Evolutionary conservation across 1,140 invertebrate genomes (phyloP).

Genomic region (Brachionus angularis): DNA sequence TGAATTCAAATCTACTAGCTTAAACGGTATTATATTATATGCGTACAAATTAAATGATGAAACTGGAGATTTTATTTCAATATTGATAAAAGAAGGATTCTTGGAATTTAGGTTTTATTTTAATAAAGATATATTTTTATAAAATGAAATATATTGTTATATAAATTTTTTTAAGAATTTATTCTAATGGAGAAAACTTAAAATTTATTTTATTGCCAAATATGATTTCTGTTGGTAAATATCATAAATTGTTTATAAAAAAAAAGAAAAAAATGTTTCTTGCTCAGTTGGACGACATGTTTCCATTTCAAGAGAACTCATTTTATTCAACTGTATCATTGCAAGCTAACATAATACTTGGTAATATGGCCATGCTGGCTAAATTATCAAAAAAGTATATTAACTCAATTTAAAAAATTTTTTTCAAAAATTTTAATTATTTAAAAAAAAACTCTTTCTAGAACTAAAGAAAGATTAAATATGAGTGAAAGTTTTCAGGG

Average conservation of each 20-base stretch:
- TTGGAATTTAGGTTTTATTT: background rate
- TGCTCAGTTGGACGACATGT: conserved; percentile 6
- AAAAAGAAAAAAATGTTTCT: conserved; percentile 3
- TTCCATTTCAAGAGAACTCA: background rate
- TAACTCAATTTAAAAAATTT: too few species aligned
- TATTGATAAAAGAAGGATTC: background rate
- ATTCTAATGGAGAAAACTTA: background rate
- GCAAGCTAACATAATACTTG: too few species aligned
- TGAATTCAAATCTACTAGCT: background rate
- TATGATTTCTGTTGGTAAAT: background rate
- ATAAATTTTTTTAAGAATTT: conserved; percentile 7
- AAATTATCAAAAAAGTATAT: too few species aligned
- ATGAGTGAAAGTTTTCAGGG: conserved; percentile 1
- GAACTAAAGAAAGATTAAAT: background rate
- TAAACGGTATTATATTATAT: background rate
- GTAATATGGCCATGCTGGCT: too few species aligned
- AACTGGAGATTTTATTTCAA: background rate
- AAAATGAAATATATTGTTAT: too few species aligned
- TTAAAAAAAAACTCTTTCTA: background rate
- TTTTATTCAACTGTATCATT: background rate
- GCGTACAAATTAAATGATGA: background rate
- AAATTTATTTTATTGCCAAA: background rate
- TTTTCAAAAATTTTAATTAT: background rate
- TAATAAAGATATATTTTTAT: background rate
- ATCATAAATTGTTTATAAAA: conserved; percentile 20